Percentiles rank a stretch among this genome's conserved stretches.
These are phyloP conservation scores for Adelges cooleyi DNA, from an alignment of 1,140 invertebrate species.

Conservation along the genomic window DNA sequence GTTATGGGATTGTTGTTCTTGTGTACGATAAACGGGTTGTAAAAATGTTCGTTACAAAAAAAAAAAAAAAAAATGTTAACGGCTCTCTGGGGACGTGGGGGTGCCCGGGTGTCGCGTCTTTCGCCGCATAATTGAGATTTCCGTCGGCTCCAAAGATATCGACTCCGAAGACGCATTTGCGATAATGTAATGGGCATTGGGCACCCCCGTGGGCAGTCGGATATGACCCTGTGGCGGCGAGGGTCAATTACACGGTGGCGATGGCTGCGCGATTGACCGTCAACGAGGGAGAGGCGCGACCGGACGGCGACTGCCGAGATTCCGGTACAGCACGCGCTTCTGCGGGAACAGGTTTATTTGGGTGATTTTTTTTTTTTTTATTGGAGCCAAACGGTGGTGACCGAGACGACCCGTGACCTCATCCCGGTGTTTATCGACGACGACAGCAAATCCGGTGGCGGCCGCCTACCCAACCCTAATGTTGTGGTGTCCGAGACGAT, in stretches of 20 bases:
- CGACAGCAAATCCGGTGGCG: neutral
- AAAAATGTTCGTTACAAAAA: constrained; percentile 14
- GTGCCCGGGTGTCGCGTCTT: too few species aligned
- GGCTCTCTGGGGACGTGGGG: too few species aligned
- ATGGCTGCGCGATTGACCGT: neutral
- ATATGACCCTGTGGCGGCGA: neutral
- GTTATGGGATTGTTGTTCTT: too few species aligned
- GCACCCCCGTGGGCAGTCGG: neutral
- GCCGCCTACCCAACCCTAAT: neutral
- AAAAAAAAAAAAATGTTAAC: too few species aligned
- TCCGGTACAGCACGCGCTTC: constrained; percentile 23
- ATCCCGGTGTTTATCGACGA: neutral
- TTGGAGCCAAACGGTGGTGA: neutral
- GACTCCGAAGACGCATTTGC: neutral
- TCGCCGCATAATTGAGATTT: too few species aligned
- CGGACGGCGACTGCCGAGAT: constrained; percentile 3
- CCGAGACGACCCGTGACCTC: neutral
- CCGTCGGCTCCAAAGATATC: too few species aligned
- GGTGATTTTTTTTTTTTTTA: neutral
- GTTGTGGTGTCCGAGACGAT: neutral
- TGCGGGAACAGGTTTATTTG: neutral
- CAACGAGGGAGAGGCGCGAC: neutral
- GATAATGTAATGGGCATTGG: neutral
- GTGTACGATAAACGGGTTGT: neutral
- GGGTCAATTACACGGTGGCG: constrained; percentile 23